phyloP scores from a whole-genome alignment of 2,113 vertebrate species.

The Pithys albifrons region DNA sequence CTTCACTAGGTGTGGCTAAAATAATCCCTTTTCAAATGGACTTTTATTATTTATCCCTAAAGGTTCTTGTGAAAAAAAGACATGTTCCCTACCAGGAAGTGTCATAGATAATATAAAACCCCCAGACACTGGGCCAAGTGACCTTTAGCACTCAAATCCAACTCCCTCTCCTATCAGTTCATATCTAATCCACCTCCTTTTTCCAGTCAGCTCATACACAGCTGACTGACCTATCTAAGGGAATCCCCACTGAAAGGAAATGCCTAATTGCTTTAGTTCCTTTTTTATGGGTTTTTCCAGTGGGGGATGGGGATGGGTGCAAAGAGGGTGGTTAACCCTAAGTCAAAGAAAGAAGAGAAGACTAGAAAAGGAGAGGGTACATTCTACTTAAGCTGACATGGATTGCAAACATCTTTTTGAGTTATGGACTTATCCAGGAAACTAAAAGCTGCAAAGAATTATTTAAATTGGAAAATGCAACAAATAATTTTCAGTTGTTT shows the following conservation, averaged over 20 bases:
- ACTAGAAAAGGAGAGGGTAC: background rate
- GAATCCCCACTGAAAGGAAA: slow-evolving; percentile 6
- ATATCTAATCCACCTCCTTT: background rate
- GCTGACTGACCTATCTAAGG: background rate
- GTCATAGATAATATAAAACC: background rate
- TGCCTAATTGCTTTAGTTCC: slow-evolving; percentile 1
- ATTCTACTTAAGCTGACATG: background rate
- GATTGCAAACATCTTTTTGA: background rate
- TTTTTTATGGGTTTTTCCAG: background rate
- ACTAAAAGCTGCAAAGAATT: background rate
- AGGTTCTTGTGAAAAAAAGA: background rate
- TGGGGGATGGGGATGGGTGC: background rate
- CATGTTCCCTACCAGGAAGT: background rate
- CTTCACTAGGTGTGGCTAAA: background rate
- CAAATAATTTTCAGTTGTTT: background rate
- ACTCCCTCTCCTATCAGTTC: background rate
- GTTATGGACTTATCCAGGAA: background rate
- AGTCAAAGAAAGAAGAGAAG: background rate
- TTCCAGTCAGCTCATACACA: background rate
- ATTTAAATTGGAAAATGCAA: background rate
- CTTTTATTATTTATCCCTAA: background rate
- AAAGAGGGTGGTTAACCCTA: background rate
- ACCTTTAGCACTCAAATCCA: background rate
- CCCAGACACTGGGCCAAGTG: background rate
- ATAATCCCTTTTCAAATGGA: background rate